These are phyloP conservation scores for Drosophila persimilis DNA, from an alignment of 1,140 invertebrate genomes.

Conservation along the genomic window DNA sequence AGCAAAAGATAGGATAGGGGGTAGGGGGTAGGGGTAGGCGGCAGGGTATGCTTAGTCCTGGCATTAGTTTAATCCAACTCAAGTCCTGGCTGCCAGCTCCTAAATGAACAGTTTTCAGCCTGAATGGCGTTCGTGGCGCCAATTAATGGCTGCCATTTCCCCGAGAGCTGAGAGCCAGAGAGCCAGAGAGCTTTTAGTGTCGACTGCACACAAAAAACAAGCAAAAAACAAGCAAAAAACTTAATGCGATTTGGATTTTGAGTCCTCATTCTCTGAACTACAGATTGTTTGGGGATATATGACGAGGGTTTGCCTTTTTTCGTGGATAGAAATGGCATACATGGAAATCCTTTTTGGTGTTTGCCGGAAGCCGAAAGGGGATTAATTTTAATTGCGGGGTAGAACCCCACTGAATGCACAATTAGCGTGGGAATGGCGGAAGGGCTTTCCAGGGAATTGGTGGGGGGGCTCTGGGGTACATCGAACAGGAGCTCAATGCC, in stretches of 20 bases:
- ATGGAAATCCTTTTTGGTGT: conserved; percentile 21
- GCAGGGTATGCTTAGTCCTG: conserved; percentile 2
- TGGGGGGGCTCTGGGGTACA: no score
- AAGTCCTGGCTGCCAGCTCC: conserved; percentile 1
- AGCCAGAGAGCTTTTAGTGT: conserved; percentile 5
- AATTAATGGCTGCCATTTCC: conserved; percentile 30
- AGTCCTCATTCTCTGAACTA: conserved; percentile 29
- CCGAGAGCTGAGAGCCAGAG: not conserved
- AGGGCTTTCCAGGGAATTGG: not conserved
- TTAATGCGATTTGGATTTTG: conserved; percentile 43
- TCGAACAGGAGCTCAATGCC: no score
- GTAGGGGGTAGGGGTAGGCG: not conserved
- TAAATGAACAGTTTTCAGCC: conserved; percentile 51
- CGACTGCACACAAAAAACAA: conserved; percentile 10
- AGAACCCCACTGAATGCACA: no score
- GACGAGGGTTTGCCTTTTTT: conserved; percentile 9
- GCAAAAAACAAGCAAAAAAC: conserved; percentile 40
- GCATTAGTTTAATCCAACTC: conserved; percentile 55
- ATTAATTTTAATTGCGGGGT: not conserved
- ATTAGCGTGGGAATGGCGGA: no score
- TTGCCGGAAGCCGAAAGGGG: not conserved
- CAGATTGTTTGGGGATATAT: conserved; percentile 31
- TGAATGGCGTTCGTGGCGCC: conserved; percentile 23
- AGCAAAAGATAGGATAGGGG: not conserved
- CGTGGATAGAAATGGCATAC: conserved; percentile 21